A percentile compares a stretch with the other conserved stretches of the same genome.
Evolutionary conservation across 2,113 vertebrate genomes (phyloP).

Genomic region (Cynocephalus volans): DNA sequence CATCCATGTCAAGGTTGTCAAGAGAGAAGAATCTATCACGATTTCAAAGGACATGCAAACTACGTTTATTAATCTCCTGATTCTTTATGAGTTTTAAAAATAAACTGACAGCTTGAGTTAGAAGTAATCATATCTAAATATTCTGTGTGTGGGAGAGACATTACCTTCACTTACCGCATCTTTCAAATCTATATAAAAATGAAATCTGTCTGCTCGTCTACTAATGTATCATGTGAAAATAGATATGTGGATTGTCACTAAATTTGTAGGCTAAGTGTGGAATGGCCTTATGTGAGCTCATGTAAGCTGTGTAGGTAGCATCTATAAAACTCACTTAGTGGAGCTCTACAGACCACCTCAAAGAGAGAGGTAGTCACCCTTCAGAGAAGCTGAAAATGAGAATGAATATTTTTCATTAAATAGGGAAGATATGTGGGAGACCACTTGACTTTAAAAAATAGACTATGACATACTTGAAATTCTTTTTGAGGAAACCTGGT

Average conservation of each 20-base stretch:
- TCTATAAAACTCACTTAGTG: neutral
- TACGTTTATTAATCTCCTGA: conserved; percentile 79
- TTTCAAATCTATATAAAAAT: conserved; percentile 61
- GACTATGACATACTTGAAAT: neutral
- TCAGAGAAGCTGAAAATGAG: neutral
- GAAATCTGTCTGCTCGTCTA: conserved; percentile 33
- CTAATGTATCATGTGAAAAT: conserved; percentile 27
- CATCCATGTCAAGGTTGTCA: conserved; percentile 80
- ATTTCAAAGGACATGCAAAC: conserved; percentile 83
- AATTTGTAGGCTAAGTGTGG: neutral
- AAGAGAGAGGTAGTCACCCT: neutral
- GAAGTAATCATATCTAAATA: conserved; percentile 80
- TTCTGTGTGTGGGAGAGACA: conserved; percentile 49
- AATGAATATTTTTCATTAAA: conserved; percentile 2
- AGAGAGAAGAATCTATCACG: conserved; percentile 67
- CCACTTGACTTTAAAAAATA: conserved; percentile 18
- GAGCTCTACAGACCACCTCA: neutral
- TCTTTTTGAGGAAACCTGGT: neutral
- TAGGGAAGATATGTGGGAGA: neutral
- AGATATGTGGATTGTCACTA: neutral
- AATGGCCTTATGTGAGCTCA: neutral
- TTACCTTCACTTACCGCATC: conserved; percentile 43
- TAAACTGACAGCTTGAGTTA: conserved; percentile 81
- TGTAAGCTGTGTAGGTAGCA: neutral
- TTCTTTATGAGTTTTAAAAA: conserved; percentile 78